Evolutionary conservation across 2,888 invertebrate species (phyloP).

Genomic region (Bedellia somnulentella): DNA sequence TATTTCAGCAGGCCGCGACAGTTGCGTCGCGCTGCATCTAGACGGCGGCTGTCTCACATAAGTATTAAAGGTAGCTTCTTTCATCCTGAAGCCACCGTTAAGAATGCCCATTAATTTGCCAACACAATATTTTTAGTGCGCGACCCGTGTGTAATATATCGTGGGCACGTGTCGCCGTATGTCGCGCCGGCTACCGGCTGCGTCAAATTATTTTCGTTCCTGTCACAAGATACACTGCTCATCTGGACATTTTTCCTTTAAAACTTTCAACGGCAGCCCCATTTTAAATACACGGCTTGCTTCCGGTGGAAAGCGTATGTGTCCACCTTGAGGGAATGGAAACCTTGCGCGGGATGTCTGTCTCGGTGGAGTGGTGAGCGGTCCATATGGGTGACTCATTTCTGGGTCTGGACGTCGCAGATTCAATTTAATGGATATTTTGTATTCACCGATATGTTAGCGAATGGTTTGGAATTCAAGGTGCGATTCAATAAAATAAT

Average conservation of each 20-base stretch:
- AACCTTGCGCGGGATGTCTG: not conserved
- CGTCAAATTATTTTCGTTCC: constrained; percentile 61
- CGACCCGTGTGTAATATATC: constrained; percentile 61
- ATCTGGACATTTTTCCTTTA: constrained; percentile 58
- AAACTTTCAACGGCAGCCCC: constrained; percentile 48
- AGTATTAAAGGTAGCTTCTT: constrained; percentile 61
- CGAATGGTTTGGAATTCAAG: constrained; percentile 1
- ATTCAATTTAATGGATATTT: too few relatives aligned
- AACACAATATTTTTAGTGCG: constrained; percentile 62
- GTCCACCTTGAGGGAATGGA: constrained; percentile 14
- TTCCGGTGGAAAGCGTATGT: constrained; percentile 34
- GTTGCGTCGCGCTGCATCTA: too few relatives aligned
- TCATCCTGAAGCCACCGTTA: constrained; percentile 57
- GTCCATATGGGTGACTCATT: not conserved
- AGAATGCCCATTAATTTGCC: constrained; percentile 63
- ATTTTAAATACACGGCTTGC: constrained; percentile 27
- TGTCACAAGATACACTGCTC: constrained; percentile 59
- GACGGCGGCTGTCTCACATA: constrained; percentile 56
- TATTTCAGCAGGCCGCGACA: too few relatives aligned
- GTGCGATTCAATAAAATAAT: constrained; percentile 6
- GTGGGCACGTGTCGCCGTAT: constrained; percentile 59
- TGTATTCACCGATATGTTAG: not conserved
- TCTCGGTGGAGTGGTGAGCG: not conserved
- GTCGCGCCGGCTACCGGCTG: constrained; percentile 51
- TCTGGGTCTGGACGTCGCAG: too few relatives aligned